Base-by-base conservation (phyloP, 1,140 invertebrate species). In the Neodiprion virginianus region DNA sequence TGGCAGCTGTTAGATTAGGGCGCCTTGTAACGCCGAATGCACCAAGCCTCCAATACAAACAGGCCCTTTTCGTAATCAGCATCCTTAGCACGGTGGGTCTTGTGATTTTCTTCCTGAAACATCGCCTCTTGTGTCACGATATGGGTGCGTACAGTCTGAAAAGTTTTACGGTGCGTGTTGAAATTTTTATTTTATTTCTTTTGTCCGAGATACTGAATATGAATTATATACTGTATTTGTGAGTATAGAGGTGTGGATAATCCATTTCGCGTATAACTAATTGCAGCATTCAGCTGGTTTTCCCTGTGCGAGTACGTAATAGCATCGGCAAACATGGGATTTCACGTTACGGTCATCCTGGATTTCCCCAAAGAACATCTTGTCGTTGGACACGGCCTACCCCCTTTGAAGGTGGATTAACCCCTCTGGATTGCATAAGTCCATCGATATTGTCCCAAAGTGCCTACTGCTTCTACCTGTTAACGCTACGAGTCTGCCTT, bases 231-330 rank as follows among this genome's bases (percentile, higher is more conserved):
- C 0, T 40, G 14, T 73, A 48, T 8, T 67, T 40, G 3, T 66
- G 12, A 1, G 23, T 73, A 48, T 48, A 49, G 48, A 28, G n/a
- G 50, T 21, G 47, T 74, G 53, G 21, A 49, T 50, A 17, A 74
- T 21, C 49, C 10, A 50, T 71, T 71, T n/a, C 28, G 5, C 28
- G 28, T 40, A 40, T 40, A 40, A 40, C 28, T 1, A 40, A 74
- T 89, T 91, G 79, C 89, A 97, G 96, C 96, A 74, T 98, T 97
- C 88, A 97, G 95, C 85, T 96, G 94, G 94, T 98, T 98, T 88
- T 96, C 96, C 4, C 90, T 96, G 67, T 96, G 95, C 85, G 96
- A 98, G 85, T 98, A 97, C 87, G 91, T 97, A 76, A 94, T 98
- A 83, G 96, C 96, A 67, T 93, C 93, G 66, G 93, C 95, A 82